A percentile compares a stretch with the other conserved stretches of the same genome.
Conservation (phyloP, 2,113 vertebrate species). For the Chaenocephalus aceratus region DNA sequence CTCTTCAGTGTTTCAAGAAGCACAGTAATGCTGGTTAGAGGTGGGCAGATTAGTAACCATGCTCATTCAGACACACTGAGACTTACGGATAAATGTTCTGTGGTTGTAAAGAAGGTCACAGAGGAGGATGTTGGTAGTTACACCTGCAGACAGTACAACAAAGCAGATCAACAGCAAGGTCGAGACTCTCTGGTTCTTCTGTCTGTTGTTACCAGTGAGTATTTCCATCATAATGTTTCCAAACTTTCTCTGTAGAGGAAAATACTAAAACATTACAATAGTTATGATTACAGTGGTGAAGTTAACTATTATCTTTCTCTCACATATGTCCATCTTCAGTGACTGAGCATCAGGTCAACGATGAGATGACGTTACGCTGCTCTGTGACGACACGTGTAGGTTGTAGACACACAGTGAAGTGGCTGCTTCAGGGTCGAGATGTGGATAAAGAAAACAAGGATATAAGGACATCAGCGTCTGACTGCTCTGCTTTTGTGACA, state of each 20-base stretch:
- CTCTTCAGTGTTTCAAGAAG: background rate
- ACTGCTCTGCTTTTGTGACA: background rate
- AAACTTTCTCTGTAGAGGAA: too few species aligned
- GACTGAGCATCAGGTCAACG: background rate
- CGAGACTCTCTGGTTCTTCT: accelerated
- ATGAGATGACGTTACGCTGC: background rate
- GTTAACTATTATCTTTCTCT: too few species aligned
- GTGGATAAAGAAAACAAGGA: background rate
- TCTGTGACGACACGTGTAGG: background rate
- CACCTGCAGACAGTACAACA: background rate
- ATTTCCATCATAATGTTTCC: too few species aligned
- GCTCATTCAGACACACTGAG: constrained; percentile 34
- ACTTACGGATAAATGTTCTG: constrained; percentile 34
- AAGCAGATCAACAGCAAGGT: too few species aligned
- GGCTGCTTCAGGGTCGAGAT: background rate
- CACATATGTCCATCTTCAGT: constrained; percentile 22
- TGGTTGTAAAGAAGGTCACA: constrained; percentile 23
- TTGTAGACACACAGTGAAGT: background rate
- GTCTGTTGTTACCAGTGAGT: too few species aligned
- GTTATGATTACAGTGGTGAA: background rate
- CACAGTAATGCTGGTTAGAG: accelerated
- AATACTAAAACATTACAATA: too few species aligned
- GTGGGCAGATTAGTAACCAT: accelerated
- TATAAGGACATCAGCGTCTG: background rate
- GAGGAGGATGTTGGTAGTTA: background rate